Evolutionary conservation across 2,113 vertebrate species (phyloP), one percentile per base, ranked within the genome.

Genomic region (Felis chaus): DNA sequence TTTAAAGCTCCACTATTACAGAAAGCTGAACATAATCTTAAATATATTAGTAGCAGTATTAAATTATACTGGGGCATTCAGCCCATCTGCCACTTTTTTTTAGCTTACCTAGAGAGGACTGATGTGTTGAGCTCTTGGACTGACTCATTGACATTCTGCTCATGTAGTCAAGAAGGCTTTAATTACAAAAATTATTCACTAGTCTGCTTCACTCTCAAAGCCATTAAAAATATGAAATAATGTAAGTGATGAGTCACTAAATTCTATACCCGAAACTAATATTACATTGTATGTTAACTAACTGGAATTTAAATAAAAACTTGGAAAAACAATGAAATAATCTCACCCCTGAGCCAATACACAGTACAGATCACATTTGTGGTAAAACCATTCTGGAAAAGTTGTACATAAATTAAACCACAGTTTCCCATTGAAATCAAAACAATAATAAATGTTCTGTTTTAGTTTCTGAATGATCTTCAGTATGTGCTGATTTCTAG

Each of bases 391-490:
- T 89, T 91, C 80, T 74, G 48, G 39, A 66, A 96, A 86, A 81
- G 8, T 55, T 84, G 27, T 78, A 7, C 61, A 53, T 71, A 78
- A 95, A 69, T 74, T 87, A 95, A 95, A 82, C 48, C 13, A 80
- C 48, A 96, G 81, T 94, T 96, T 92, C 36, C 45, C 7, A 33
- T 0, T 71, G 48, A 90, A 73, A 89, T 76, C 25, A 87, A 85
- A 92, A 93, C 15, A 93, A 61, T 57, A 71, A 82, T 25, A 91
- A 94, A 94, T 82, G 14, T 71, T 89, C 39, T 91, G 25, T 73
- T 78, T 84, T 86, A 57, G 84, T 95, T 92, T 94, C 73, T 71
- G n/a, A 84, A 50, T 95, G 79, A 68, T 87, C 41, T 86, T 94
- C 16, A 88, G 39, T 69, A 92, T 55, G 61, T 39, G 91, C 6